Conservation (phyloP, 92 coral and sea anemone species). For the Siderastrea radians region DNA sequence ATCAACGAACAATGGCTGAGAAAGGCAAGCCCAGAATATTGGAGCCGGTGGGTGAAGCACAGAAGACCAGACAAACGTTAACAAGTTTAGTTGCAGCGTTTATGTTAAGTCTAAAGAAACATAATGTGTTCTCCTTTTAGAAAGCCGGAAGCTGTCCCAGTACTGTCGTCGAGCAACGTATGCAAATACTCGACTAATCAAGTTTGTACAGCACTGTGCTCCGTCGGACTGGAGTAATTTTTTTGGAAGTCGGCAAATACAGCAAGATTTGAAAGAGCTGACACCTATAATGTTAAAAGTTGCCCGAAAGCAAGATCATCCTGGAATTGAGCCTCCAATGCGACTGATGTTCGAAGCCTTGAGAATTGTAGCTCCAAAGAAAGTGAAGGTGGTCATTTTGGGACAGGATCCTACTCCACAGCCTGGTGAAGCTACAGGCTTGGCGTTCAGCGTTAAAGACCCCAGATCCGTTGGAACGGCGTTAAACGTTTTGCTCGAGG, state of each 20-base stretch:
- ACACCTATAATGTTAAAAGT: neutral
- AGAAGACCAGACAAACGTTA: too few species aligned
- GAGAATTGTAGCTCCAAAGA: neutral
- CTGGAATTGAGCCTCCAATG: neutral
- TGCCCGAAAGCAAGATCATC: neutral
- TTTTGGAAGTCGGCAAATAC: too few species aligned
- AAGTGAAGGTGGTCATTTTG: neutral
- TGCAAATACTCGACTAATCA: neutral
- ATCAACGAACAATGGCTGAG: too few species aligned
- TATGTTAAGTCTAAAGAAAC: neutral
- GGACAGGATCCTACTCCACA: conserved; percentile 23
- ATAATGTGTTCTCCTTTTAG: neutral
- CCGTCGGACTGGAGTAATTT: neutral
- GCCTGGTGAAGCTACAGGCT: neutral
- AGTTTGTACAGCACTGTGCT: neutral
- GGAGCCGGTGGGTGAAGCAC: too few species aligned
- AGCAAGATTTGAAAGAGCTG: neutral
- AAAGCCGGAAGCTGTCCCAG: neutral
- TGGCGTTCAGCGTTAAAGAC: neutral
- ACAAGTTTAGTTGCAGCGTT: too few species aligned
- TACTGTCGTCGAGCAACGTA: neutral
- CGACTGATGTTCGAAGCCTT: neutral
- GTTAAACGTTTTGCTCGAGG: conserved; percentile 1
- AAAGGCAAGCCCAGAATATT: neutral
- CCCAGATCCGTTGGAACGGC: neutral